These are phyloP conservation scores for Zonotrichia albicollis DNA, from an alignment of 2,797 vertebrate species.

Conservation along the genomic window DNA sequence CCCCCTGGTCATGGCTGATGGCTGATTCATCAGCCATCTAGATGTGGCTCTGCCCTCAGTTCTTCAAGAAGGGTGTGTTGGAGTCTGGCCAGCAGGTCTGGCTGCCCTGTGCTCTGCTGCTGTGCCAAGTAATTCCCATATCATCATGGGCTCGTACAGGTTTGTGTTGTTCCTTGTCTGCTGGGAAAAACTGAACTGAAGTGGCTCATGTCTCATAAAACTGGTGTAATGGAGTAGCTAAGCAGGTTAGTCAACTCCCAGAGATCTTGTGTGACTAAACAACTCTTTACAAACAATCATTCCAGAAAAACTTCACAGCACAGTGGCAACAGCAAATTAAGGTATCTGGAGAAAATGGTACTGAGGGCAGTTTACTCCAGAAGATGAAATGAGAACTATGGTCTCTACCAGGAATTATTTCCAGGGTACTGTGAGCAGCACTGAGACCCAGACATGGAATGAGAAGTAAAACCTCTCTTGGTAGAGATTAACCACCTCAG, in stretches of 20 bases:
- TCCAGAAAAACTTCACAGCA: not conserved
- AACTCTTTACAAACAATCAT: not conserved
- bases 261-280: not conserved
- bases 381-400: not conserved
- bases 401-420: not conserved
- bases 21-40: not conserved
- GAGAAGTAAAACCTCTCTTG: not conserved
- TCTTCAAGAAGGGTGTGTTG: not conserved
- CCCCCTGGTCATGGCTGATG: not conserved
- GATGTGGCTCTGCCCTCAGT: not conserved
- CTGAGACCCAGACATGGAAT: not conserved
- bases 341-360: not conserved
- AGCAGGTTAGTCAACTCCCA: not conserved
- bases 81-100: not conserved
- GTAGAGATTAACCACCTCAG: not conserved
- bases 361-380: not conserved
- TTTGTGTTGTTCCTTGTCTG: not conserved
- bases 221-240: not conserved
- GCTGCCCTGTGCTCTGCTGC: not conserved
- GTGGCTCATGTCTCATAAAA: not conserved
- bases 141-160: fast-evolving
- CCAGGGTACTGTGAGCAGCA: not conserved
- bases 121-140: not conserved
- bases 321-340: not conserved
- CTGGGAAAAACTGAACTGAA: not conserved